Evolutionary conservation across 1,140 invertebrate species (phyloP), one percentile per base, ranked within the genome.

Genomic region (Drosophila tsacasi): DNA sequence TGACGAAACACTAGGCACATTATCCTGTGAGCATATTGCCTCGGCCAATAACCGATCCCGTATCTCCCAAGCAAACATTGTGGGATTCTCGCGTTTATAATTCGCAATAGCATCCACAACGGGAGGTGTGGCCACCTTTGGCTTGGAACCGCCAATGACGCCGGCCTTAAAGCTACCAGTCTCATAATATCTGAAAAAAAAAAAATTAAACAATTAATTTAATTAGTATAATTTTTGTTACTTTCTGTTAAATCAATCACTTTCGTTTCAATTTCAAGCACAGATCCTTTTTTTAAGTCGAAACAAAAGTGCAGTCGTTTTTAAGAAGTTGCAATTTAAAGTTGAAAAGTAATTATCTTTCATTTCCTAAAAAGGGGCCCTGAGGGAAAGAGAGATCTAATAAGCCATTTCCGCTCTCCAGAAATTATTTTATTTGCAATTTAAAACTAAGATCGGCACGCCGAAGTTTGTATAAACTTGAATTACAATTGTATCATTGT

Each of bases 51-150:
- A 95, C 93, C 98, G 95, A 94, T 99, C 99, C 40, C 99, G 94
- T 89, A 99, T 99, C 94, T 99, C 99, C 99, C 99, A 99, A 4
- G 99, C 99, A 93, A 99, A 99, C 98, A 99, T 99, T 19, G 99
- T 99, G 0, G 99, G 99, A 94, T 99, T 99, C 93, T 99, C 98
- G 69, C 98, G 95, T 93, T 99, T 99, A 95, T 99, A 99, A 79
- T 98, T 97, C 2, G 98, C 97, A 77, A 99, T 99, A 46, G 98
- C 98, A 92, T 99, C 98, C 30, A 99, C 99, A 13, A 99, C 99
- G 50, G 98, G 97, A 1, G 98, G 98, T 1, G 99, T 99, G 5
- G 99, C 99, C 32, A 99, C 99, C 94, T 99, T 99, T 10, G 99
- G 99, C 94, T 99, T 99, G 30, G 98, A 99, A 19, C 99, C 99